Evolutionary conservation across 2,888 invertebrate genomes (phyloP).

Genomic region (Thyatira batis): DNA sequence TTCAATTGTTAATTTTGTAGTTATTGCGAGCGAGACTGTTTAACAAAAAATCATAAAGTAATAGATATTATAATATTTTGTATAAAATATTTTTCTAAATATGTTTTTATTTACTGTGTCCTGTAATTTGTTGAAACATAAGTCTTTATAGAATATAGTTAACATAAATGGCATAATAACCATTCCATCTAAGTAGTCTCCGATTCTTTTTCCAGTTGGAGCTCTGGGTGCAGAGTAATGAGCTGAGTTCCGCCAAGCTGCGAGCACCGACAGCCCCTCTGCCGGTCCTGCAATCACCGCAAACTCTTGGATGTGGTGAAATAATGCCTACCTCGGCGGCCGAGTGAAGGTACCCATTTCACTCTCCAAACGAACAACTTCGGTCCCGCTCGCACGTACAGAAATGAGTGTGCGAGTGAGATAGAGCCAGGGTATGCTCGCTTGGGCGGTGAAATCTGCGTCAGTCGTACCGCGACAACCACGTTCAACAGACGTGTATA

Average conservation of each 20-base stretch:
- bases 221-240: constrained; percentile 79
- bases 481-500: constrained; percentile 34
- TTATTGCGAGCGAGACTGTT: no score
- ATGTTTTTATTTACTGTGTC: no score
- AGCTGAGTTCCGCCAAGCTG: constrained; percentile 72
- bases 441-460: constrained; percentile 45
- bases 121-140: no score
- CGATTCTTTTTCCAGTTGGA: constrained; percentile 76
- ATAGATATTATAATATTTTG: no score
- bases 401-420: constrained; percentile 37
- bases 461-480: constrained; percentile 28
- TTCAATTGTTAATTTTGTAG: no score
- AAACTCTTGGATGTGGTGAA: constrained; percentile 63
- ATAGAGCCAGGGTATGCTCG: constrained; percentile 37
- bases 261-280: constrained; percentile 47
- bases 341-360: constrained; percentile 55
- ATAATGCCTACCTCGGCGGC: constrained; percentile 43
- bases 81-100: no score
- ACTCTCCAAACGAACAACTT: constrained; percentile 53
- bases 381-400: constrained; percentile 40
- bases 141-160: no score
- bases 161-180: no score
- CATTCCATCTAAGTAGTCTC: no score
- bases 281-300: constrained; percentile 38
- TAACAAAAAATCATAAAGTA: no score